These are phyloP conservation scores for Dastarcus helophoroides DNA, from an alignment of 2,888 invertebrate species.

Conservation along the genomic window DNA sequence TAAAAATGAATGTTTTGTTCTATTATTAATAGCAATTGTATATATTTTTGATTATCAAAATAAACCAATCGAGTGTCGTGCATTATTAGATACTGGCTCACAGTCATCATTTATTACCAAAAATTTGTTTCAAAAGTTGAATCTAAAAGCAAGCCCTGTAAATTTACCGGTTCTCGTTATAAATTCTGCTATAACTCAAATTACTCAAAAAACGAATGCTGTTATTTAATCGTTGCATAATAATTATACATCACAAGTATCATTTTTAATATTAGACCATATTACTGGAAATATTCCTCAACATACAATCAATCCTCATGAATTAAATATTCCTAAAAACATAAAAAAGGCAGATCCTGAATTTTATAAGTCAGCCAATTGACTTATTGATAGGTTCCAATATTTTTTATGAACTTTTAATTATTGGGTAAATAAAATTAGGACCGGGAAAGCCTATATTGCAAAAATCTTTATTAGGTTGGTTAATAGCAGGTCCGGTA, in stretches of 20 bases:
- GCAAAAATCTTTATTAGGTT: slow-evolving; percentile 3
- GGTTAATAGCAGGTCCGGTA: slow-evolving; percentile 1
- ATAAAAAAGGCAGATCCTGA: too few species aligned
- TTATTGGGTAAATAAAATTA: not conserved
- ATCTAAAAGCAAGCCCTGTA: not conserved
- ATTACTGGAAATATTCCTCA: slow-evolving; percentile 1
- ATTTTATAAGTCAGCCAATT: too few species aligned
- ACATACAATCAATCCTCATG: too few species aligned
- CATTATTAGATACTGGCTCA: slow-evolving; percentile 1
- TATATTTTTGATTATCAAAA: slow-evolving; percentile 1
- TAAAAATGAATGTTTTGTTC: too few species aligned
- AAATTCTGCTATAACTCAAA: not conserved
- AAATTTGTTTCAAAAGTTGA: not conserved
- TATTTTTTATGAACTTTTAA: slow-evolving; percentile 1
- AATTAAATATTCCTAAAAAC: too few species aligned
- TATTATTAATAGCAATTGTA: not conserved
- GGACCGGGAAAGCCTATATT: not conserved
- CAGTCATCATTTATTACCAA: not conserved
- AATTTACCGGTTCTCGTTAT: not conserved
- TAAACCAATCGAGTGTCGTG: not conserved
- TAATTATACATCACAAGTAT: not conserved
- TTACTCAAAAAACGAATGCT: not conserved
- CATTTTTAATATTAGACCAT: not conserved
- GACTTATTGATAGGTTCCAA: slow-evolving; percentile 2
- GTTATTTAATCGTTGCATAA: not conserved